A percentile compares a stretch with the other conserved stretches of the same genome.
These are phyloP conservation scores for Anagrus nilaparvatae DNA, from an alignment of 1,140 invertebrate species.

Conservation along the genomic window DNA sequence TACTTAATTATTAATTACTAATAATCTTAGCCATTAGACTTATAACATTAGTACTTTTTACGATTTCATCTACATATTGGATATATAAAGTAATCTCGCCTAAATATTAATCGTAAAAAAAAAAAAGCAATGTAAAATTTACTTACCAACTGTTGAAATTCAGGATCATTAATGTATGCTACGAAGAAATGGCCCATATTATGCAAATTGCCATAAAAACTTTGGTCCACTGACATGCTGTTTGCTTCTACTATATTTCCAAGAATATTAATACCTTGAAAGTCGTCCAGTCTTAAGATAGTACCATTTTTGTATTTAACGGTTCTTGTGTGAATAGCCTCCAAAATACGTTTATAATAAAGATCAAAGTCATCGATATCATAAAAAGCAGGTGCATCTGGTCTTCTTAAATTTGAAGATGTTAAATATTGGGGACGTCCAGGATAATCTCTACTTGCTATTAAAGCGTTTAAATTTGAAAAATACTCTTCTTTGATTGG, in stretches of 20 bases:
- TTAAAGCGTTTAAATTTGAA: slow-evolving; percentile 57
- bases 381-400: slow-evolving; percentile 52
- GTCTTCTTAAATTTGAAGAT: slow-evolving; percentile 53
- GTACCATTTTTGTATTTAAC: slow-evolving; percentile 43
- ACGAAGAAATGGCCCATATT: slow-evolving; percentile 60
- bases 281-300: slow-evolving; percentile 49
- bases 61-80: too few relatives aligned
- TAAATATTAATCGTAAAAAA: too few relatives aligned
- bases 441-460: slow-evolving; percentile 53
- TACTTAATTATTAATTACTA: too few relatives aligned
- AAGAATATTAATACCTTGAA: slow-evolving; percentile 64
- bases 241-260: slow-evolving; percentile 70
- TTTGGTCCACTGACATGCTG: slow-evolving; percentile 54
- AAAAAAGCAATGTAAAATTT: background rate
- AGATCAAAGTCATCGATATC: slow-evolving; percentile 60
- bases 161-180: slow-evolving; percentile 60
- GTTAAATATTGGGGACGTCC: slow-evolving; percentile 47
- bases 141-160: slow-evolving; percentile 53
- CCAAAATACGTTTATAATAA: slow-evolving; percentile 63
- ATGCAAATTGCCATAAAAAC: slow-evolving; percentile 63
- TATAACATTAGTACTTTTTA: too few relatives aligned
- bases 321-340: slow-evolving; percentile 60
- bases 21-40: too few relatives aligned
- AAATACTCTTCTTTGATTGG: slow-evolving; percentile 60
- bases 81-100: too few relatives aligned